phyloP scores from a whole-genome alignment of 2,113 vertebrate genomes.

The Podarcis cretensis region DNA sequence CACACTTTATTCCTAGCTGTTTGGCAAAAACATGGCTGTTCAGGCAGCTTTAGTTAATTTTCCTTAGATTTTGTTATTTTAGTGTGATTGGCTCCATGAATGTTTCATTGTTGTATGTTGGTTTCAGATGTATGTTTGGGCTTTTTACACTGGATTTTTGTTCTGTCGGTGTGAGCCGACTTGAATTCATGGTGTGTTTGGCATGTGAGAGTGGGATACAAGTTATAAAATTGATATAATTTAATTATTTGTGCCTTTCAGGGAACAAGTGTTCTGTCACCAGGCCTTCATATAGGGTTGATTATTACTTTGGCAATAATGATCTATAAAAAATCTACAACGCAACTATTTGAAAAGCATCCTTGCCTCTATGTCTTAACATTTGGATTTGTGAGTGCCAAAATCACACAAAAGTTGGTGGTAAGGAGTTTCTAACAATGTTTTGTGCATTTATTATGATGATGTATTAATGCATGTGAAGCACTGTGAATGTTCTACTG shows the following conservation, averaged over 20 bases:
- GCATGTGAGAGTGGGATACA: not conserved
- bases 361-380: constrained; percentile 92
- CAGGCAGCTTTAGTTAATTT: not conserved
- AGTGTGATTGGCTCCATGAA: not conserved
- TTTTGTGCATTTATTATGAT: not conserved
- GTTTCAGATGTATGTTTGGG: not conserved
- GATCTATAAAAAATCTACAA: constrained; percentile 96
- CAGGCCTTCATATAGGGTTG: constrained; percentile 91
- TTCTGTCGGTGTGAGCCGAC: not conserved
- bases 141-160: not conserved
- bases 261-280: constrained; percentile 96
- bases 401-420: constrained; percentile 97
- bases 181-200: not conserved
- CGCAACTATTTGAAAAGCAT: constrained; percentile 89
- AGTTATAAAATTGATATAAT: not conserved
- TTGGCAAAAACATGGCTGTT: not conserved
- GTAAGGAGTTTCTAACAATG: constrained; percentile 73
- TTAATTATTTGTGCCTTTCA: constrained; percentile 64
- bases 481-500: not conserved
- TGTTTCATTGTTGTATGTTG: not conserved
- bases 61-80: not conserved
- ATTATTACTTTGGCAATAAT: constrained; percentile 89
- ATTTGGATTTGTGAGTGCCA: constrained; percentile 92
- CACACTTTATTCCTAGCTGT: not conserved
- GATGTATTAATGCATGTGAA: not conserved